Percentiles rank a stretch among this genome's conserved stretches.
phyloP scores from a whole-genome alignment of 2,797 vertebrate genomes.

The Clarias laeviceps region DNA sequence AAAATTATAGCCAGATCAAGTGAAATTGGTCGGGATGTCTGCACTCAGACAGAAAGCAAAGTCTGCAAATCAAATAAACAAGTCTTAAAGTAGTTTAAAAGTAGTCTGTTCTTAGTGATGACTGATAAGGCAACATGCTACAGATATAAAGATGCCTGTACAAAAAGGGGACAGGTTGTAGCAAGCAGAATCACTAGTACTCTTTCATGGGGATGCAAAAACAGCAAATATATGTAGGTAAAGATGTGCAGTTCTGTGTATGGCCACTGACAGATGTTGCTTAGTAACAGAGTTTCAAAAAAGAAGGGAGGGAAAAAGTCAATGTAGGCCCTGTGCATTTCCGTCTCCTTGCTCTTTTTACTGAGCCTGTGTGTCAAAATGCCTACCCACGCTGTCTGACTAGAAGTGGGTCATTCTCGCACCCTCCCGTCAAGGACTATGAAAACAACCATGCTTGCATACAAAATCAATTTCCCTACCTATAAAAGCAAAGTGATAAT shows the following conservation, averaged over 20 bases:
- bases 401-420: neutral
- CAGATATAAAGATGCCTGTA: neutral
- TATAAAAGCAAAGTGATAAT: neutral
- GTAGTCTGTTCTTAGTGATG: neutral
- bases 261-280: conserved; percentile 34
- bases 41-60: conserved; percentile 34
- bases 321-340: conserved; percentile 28
- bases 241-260: neutral
- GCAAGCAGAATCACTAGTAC: neutral
- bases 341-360: conserved; percentile 30
- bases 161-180: neutral
- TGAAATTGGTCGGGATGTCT: conserved; percentile 16
- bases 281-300: conserved; percentile 37
- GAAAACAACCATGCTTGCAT: neutral
- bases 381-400: conserved; percentile 1
- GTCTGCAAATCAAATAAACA: conserved; percentile 42
- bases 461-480: neutral
- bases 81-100: neutral
- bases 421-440: neutral
- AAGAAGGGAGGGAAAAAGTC: neutral
- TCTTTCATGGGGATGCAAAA: neutral
- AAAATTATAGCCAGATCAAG: conserved; percentile 21
- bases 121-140: neutral
- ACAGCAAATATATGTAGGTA: neutral
- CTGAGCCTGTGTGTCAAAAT: neutral